Evolutionary conservation across 2,797 vertebrate genomes (phyloP).

Genomic region (Gymnoscopelus braueri): DNA sequence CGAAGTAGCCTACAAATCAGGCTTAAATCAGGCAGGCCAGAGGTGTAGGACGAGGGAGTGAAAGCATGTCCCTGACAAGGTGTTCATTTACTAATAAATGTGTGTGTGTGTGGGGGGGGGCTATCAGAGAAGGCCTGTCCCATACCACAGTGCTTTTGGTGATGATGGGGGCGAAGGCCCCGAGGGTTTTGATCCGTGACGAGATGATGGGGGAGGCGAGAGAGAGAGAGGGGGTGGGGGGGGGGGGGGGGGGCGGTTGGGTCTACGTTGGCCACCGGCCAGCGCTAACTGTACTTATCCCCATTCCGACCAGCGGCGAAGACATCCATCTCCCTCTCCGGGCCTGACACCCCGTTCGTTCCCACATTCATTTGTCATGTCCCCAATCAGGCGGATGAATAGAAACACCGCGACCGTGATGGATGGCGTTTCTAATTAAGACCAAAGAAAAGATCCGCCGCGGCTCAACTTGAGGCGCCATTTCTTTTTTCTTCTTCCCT

Average conservation of each 20-base stretch:
- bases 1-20: constrained; percentile 4
- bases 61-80: constrained; percentile 70
- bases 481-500: constrained; percentile 58
- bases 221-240: constrained; percentile 36
- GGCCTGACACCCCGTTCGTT: constrained; percentile 90
- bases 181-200: too few relatives aligned
- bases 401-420: constrained; percentile 87
- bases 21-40: constrained; percentile 26
- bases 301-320: constrained; percentile 85
- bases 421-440: constrained; percentile 90
- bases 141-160: constrained; percentile 51
- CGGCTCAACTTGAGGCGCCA: constrained; percentile 73
- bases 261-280: constrained; percentile 84
- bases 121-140: constrained; percentile 53
- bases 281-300: constrained; percentile 89
- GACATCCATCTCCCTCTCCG: constrained; percentile 90
- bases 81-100: constrained; percentile 85
- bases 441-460: constrained; percentile 81
- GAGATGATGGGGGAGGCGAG: constrained; percentile 52
- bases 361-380: constrained; percentile 95
- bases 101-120: constrained; percentile 57
- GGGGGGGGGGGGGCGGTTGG: constrained; percentile 1
- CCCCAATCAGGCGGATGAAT: constrained; percentile 92
- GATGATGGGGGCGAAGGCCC: constrained; percentile 45
- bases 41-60: constrained; percentile 34